Conservation (phyloP, 2,888 invertebrate genomes). For the Aspidapion aeneum region DNA sequence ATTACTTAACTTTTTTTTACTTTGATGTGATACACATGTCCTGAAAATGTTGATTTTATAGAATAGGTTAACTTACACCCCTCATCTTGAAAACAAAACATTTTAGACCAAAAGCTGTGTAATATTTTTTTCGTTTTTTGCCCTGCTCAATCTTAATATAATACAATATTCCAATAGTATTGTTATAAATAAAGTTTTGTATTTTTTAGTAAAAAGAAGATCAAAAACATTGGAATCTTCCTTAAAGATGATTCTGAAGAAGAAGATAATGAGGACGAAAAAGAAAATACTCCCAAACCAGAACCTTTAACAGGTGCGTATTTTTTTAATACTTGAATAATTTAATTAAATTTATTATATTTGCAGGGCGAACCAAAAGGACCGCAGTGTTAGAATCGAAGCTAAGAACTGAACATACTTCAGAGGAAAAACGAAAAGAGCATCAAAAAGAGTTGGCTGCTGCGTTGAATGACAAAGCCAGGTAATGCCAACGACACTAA, state of each 20-base stretch:
- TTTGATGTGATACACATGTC: too few relatives aligned
- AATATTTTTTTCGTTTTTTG: too few relatives aligned
- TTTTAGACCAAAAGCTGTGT: too few relatives aligned
- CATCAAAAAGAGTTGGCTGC: conserved; percentile 94
- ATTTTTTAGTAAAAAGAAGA: conserved; percentile 83
- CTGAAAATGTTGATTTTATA: too few relatives aligned
- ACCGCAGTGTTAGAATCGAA: conserved; percentile 92
- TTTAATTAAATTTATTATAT: too few relatives aligned
- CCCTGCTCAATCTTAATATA: too few relatives aligned
- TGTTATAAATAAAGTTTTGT: not conserved
- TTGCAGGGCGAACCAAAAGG: conserved; percentile 65
- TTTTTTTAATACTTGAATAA: too few relatives aligned
- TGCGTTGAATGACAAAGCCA: conserved; percentile 88
- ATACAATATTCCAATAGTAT: too few relatives aligned
- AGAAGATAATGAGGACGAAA: conserved; percentile 73
- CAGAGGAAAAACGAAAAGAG: conserved; percentile 95
- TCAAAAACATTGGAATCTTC: conserved; percentile 94
- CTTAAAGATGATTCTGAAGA: conserved; percentile 88
- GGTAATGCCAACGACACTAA: too few relatives aligned
- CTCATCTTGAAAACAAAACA: too few relatives aligned
- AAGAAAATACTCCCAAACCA: conserved; percentile 63
- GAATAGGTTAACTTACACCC: too few relatives aligned
- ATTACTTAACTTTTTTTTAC: too few relatives aligned
- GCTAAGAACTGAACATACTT: conserved; percentile 88
- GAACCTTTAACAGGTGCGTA: conserved; percentile 58